Evolutionary conservation across 2,797 vertebrate species (phyloP), one percentile per base, ranked within the genome.

Genomic region (Linurgus olivaceus): DNA sequence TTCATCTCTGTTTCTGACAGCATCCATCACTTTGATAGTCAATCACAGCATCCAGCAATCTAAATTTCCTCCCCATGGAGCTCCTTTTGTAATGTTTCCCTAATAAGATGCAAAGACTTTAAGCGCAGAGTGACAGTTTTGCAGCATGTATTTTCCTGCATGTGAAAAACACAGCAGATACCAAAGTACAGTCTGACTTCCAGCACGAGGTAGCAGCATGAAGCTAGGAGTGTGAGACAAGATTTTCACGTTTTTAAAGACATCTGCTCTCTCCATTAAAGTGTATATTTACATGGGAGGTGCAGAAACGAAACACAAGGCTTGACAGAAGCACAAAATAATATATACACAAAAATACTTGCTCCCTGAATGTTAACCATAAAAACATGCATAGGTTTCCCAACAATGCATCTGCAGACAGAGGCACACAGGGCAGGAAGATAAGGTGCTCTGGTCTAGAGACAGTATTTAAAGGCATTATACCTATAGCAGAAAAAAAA

Each of bases 61-160:
- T 54, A 51, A 73, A 75, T 67, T 51, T 88, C 88, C 62, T 95
- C 92, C 86, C 94, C 58, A 66, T 0, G 11, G 91, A 94, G 87
- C 29, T 89, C 91, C 92, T 95, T 97, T 96, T 97, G 68, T 91
- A 86, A 80, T 14, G 13, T 61, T 72, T 75, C 31, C 21, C 40
- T 95, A 97, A 94, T 91, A 86, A 94, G 72, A 96, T 93, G 85
- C 89, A 94, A 92, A 94, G 51, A 93, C 57, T 83, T 59, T 35
- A 40, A 94, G 72, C 29, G 58, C 31, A 54, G 45, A 90, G 40
- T 40, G 47, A 62, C 24, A 75, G 40, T 78, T 75, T 3, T 90
- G 54, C 77, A 83, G 87, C 44, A 48, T 8, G 58, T 68, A 47
- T 91, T 95, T 93, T 88, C 44, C 54, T 86, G 72, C 62, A 88